Conservation (phyloP, 2,797 vertebrate genomes). For the Manis javanica region DNA sequence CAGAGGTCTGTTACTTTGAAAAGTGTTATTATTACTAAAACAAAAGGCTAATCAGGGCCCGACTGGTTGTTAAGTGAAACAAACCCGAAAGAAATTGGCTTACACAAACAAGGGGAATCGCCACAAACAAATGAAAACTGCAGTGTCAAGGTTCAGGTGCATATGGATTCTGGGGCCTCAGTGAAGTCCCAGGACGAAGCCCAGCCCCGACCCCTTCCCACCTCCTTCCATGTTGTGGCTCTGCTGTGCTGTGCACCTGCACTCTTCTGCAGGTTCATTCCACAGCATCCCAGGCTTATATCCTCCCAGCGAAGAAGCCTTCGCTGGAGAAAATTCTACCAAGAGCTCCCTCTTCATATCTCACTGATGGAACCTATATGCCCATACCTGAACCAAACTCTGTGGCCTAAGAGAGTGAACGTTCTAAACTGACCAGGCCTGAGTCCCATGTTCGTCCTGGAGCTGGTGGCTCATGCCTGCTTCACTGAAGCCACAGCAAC, state of each 20-base stretch:
- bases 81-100: not conserved
- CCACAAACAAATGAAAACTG: not conserved
- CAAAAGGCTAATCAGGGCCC: not conserved
- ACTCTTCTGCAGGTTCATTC: not conserved
- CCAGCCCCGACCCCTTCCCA: fast-evolving
- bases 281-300: not conserved
- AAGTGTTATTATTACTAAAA: not conserved
- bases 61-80: not conserved
- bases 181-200: not conserved
- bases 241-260: not conserved
- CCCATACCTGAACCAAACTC: not conserved
- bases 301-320: not conserved
- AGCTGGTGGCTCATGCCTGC: not conserved
- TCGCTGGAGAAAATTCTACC: not conserved
- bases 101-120: not conserved
- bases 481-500: not conserved
- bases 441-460: not conserved
- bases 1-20: not conserved
- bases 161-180: not conserved
- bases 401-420: not conserved
- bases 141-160: not conserved
- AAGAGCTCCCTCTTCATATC: not conserved
- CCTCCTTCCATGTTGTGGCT: not conserved
- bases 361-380: not conserved
- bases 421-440: too few species aligned